Conservation (phyloP, 2,113 vertebrate species). For the Sceloporus undulatus region DNA sequence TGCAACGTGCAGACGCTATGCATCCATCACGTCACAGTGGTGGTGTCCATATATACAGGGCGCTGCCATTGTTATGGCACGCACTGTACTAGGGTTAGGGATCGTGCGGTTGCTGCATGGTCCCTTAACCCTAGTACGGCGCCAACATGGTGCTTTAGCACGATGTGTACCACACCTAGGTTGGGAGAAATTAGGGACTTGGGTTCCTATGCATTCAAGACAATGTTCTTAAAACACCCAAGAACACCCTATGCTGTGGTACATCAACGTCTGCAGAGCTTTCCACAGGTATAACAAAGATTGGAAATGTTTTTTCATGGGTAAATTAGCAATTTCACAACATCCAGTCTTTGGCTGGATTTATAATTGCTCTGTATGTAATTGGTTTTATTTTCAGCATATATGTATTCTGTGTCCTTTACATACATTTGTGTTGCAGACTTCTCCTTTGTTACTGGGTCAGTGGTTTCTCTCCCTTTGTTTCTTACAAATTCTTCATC, state of each 20-base stretch:
- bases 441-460: conserved; percentile 50
- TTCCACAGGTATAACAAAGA: neutral
- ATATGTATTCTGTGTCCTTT: neutral
- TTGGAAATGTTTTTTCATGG: neutral
- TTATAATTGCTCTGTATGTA: neutral
- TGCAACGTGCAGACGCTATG: too few relatives aligned
- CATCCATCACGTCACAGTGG: too few relatives aligned
- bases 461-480: conserved; percentile 73
- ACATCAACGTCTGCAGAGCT: neutral
- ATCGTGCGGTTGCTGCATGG: too few relatives aligned
- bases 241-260: neutral
- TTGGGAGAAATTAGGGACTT: neutral
- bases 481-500: conserved; percentile 87
- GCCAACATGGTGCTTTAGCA: too few relatives aligned
- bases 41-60: too few relatives aligned
- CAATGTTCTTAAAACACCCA: neutral
- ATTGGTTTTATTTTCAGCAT: neutral
- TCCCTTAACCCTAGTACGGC: too few relatives aligned
- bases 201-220: neutral
- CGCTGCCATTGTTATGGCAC: too few relatives aligned
- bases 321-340: neutral
- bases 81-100: too few relatives aligned
- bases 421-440: conserved; percentile 67
- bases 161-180: too few relatives aligned
- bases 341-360: neutral